Evolutionary conservation across 92 coral and sea anemone species (phyloP).

Genomic region (Nematostella vectensis): DNA sequence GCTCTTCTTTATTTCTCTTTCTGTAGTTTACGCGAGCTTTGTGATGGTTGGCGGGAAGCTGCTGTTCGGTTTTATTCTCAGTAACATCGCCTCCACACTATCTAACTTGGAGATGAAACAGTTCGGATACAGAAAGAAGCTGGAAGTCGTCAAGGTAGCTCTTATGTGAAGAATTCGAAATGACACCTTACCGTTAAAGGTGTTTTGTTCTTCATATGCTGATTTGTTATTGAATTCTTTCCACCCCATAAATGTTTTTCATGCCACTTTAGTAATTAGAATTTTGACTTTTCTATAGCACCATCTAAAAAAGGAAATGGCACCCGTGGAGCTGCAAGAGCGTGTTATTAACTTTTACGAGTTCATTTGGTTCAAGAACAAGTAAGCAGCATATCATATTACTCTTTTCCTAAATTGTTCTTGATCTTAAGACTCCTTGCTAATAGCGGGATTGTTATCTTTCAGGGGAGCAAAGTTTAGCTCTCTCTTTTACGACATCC

Average conservation of each 20-base stretch:
- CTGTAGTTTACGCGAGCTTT: constrained; percentile 61
- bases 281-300: constrained; percentile 16
- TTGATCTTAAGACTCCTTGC: too few species aligned
- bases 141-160: constrained; percentile 63
- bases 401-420: too few species aligned
- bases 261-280: not conserved
- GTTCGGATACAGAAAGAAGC: constrained; percentile 63
- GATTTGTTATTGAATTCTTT: not conserved
- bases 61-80: constrained; percentile 79
- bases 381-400: too few species aligned
- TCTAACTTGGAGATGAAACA: constrained; percentile 76
- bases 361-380: constrained; percentile 74
- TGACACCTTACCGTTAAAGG: too few species aligned
- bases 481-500: constrained; percentile 69
- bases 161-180: not conserved
- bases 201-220: not conserved
- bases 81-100: constrained; percentile 82
- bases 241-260: too few species aligned
- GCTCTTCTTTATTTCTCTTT: not conserved
- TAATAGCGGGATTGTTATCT: too few species aligned
- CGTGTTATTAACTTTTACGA: constrained; percentile 80
- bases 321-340: constrained; percentile 45
- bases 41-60: constrained; percentile 82
- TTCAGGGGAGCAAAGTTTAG: constrained; percentile 65
- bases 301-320: constrained; percentile 65